phyloP scores from a whole-genome alignment of 2,113 vertebrate species.

The Morone saxatilis region DNA sequence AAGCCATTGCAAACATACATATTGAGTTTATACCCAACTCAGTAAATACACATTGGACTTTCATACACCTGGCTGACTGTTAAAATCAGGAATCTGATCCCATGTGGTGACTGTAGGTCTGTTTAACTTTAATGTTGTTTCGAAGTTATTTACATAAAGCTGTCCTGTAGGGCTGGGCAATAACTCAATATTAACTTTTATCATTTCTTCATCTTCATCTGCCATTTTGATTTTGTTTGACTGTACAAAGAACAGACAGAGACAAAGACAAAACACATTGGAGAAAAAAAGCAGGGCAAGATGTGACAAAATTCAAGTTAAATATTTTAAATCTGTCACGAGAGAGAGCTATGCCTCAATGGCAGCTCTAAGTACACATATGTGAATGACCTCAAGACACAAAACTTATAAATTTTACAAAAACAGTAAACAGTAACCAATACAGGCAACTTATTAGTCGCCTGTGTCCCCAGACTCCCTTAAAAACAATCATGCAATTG shows the following conservation, averaged over 20 bases:
- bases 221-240: not conserved
- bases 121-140: not conserved
- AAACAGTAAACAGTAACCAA: too few species aligned
- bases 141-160: not conserved
- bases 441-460: too few species aligned
- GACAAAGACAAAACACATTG: too few species aligned
- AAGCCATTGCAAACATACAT: conserved; percentile 13
- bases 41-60: too few species aligned
- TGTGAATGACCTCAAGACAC: too few species aligned
- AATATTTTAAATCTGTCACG: not conserved
- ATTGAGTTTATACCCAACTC: not conserved
- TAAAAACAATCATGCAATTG: too few species aligned
- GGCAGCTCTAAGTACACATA: not conserved
- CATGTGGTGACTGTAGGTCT: not conserved
- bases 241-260: not conserved
- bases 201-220: not conserved
- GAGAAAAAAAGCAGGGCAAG: not conserved
- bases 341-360: not conserved
- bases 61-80: not conserved
- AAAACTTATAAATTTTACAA: too few species aligned
- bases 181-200: not conserved
- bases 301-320: not conserved
- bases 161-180: not conserved
- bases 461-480: too few species aligned
- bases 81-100: conserved; percentile 4